Conservation (phyloP, 2,113 vertebrate species). For the Lanius ludovicianus region DNA sequence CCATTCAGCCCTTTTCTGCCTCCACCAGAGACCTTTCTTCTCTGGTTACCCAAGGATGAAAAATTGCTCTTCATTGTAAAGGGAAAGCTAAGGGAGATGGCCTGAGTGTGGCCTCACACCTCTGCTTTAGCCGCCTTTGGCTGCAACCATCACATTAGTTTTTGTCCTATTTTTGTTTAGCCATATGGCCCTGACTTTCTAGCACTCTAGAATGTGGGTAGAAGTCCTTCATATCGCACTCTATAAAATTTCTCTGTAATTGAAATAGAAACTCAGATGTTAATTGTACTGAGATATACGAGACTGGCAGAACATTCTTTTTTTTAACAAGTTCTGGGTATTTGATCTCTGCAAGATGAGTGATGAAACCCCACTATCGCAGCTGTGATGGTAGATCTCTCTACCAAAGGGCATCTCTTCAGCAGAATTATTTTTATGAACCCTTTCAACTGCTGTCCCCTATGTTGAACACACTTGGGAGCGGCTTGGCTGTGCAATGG, state of each 20-base stretch:
- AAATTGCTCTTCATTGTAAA: rapidly evolving
- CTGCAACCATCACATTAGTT: not conserved
- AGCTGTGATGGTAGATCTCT: not conserved
- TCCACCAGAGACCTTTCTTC: not conserved
- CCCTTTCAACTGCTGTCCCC: not conserved
- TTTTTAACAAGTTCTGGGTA: not conserved
- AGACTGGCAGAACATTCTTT: not conserved
- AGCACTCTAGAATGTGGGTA: not conserved
- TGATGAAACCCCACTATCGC: not conserved
- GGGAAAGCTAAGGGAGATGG: not conserved
- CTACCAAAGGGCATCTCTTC: constrained; percentile 1
- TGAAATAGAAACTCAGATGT: not conserved
- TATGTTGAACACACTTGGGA: not conserved
- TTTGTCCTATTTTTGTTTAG: not conserved
- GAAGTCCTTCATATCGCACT: not conserved
- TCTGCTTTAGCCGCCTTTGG: not conserved
- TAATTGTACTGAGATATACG: not conserved
- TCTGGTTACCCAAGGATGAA: not conserved
- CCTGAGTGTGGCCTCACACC: not conserved
- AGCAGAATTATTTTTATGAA: constrained; percentile 12
- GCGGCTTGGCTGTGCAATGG: not conserved
- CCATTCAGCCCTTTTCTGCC: not conserved
- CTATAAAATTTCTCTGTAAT: not conserved
- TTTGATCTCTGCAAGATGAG: constrained; percentile 4
- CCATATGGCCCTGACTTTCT: not conserved